Base-by-base conservation (phyloP, 2,888 invertebrate species). In the Pseudococcus longispinus region DNA sequence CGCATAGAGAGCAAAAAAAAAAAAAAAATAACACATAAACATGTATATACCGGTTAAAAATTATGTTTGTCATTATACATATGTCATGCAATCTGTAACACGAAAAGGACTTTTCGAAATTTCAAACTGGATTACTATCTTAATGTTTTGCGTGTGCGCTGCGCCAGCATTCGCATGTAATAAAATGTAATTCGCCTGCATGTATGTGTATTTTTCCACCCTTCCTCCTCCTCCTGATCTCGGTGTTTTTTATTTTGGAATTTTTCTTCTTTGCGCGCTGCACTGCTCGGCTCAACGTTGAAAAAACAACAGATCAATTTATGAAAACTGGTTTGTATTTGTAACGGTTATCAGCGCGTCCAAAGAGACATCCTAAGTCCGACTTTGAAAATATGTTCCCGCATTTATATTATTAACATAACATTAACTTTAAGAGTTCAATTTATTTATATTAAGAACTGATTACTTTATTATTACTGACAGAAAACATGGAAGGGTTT, bases 381-480 rank as follows among this genome's bases (percentile, higher is more conserved):
- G 77, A 29, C 26, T 80, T 80, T 80, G 77, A 80, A 80, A 80
- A 80, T 80, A 80, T 80, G 77, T 80, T 80, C 77, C 77, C 77
- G 77, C 42, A 80, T 80, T 80, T 80, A 80, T 80, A 80, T 80
- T 80, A 80, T 80, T 80, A 80, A 80, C 77, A 80, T 80, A 80
- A 80, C 77, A 80, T 80, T 80, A 80, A 80, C 37, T 80, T 80
- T 80, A 80, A 42, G 77, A 80, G 77, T 80, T 80, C 77, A 80
- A 80, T 80, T 80, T 80, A 80, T 80, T 80, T 80, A 80, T 80
- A 80, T 80, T 42, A 80, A 80, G 42, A 80, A 42, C 77, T 80
- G 77, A 80, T 80, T 80, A 80, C 77, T 80, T 80, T 80, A 80
- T 80, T 80, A 80, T 80, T 80, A 80, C 77, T 80, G 77, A 80